These are phyloP conservation scores for Galeopterus variegatus DNA, from an alignment of 2,113 vertebrate species.

Conservation along the genomic window DNA sequence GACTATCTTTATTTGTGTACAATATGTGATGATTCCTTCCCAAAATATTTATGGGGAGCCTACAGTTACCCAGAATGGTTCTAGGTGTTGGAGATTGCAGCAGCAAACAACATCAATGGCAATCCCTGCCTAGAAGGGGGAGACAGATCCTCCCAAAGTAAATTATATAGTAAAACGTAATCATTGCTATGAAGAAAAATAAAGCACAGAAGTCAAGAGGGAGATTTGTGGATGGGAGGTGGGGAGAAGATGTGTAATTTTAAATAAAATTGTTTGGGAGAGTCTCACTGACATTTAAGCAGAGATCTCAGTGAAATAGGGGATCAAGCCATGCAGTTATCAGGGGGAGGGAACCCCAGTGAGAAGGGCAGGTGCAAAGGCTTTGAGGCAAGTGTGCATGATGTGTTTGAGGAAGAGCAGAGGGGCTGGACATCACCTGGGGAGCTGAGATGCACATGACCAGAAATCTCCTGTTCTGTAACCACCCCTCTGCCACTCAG, in stretches of 20 bases:
- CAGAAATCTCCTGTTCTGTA: rapidly evolving
- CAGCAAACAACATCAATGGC: not conserved
- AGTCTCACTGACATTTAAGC: not conserved
- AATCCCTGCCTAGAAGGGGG: not conserved
- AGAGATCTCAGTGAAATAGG: not conserved
- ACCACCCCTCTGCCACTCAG: not conserved
- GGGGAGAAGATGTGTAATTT: not conserved
- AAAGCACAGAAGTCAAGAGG: not conserved
- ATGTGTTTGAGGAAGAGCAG: rapidly evolving
- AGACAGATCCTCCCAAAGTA: too few species aligned
- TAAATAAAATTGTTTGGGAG: not conserved
- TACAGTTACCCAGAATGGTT: not conserved
- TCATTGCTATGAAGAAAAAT: not conserved
- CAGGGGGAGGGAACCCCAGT: not conserved
- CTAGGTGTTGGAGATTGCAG: not conserved
- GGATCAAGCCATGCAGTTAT: rapidly evolving
- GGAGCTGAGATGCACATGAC: not conserved
- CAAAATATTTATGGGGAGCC: not conserved
- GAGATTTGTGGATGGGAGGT: rapidly evolving
- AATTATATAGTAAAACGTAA: not conserved
- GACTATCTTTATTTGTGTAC: too few species aligned
- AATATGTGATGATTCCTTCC: too few species aligned
- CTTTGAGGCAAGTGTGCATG: not conserved
- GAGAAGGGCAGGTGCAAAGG: not conserved
- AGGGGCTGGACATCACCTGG: rapidly evolving